Base-by-base conservation (phyloP, 1,140 invertebrate genomes). In the Apocrypta bakeri region DNA sequence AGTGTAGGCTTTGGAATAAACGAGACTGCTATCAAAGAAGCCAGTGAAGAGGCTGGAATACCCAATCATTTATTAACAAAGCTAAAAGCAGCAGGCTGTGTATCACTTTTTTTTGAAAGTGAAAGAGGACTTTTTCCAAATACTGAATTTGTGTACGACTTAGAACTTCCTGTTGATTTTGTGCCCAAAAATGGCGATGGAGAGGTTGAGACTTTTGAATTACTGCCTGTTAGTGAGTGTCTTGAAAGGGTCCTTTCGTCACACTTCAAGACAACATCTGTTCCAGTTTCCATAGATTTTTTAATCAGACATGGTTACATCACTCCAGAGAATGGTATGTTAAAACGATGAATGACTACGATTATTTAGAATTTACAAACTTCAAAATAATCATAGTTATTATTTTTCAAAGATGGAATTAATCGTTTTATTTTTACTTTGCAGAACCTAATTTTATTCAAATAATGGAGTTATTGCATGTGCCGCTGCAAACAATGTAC, bases 61-160 rank as follows among this genome's bases (percentile, higher is more conserved):
- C 95, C 96, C 72, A 91, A 92, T 71, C 93, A 95, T 88, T 92
- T 97, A 37, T 93, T 96, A 25, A 94, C 94, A 85, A 96, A 96
- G 88, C 90, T 97, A 61, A 94, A 95, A 79, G 95, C 96, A 84
- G 95, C 95, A 73, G 97, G 97, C 72, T 96, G 96, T 93, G 96
- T 98, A 56, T 97, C 96, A 92, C 96, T 98, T 88, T 98, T 96
- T 88, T 98, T 97, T 90, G 97, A 98, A 92, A 97, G 97, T 89
- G 97, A 98, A 90, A 93, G 96, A 87, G 98, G 98, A 0, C 91
- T 99, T 29, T 98, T 98, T 88, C 97, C 98, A 25, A 98, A 98
- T 88, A 98, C 97, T 21, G 96, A 98, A 90, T 99, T 98, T 92
- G 95, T 98, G n/a, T 98, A 96, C 92, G 98, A 99, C 91, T 93